Evolutionary conservation across 1,140 invertebrate species (phyloP), one percentile per base, ranked within the genome.

Genomic region (Octopus sinensis): DNA sequence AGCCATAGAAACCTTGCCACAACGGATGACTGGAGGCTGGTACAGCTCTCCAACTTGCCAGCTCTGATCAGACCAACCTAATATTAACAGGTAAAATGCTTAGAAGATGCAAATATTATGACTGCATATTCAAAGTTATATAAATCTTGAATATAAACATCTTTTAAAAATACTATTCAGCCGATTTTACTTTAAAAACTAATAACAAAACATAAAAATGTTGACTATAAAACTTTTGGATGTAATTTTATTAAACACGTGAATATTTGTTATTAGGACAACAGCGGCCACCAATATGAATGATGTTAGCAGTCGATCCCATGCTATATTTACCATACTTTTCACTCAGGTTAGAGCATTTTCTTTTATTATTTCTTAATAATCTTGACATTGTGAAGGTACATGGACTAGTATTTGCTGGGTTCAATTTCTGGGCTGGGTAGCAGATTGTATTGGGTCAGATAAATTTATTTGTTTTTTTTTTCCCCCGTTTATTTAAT

Each of bases 261-360:
- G 3, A 78, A 53, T 53, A 78, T 23, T 84, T 83, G 77, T 80
- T 82, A 80, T 81, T 83, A 88, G 93, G 79, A 93, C 93, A 78
- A 93, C 94, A 82, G 93, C 92, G 5, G 90, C 93, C 5, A 94
- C 93, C 43, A 93, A 93, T 82, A 93, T 94, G 92, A 94, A 94
- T 90, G 92, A 92, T 78, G 93, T 92, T n/a, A 93, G 93, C 80
- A 91, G 90, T 82, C 90, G 93, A 82, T 93, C 93, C 51, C 93
- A 94, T 87, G 93, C 93, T 30, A 93, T 94, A 83, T 92, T 93
- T 80, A 92, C 92, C 54, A 92, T 94, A 80, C 89, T 88, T 13
- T 92, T 94, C 83, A 91, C 90, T 53, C 93, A 94, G 89, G 93
- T 92, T 76, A 83, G 68, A 17, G 9, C 1, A 12, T 62, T 62